These are phyloP conservation scores for Lagenorhynchus albirostris DNA, from an alignment of 2,113 vertebrate species.

Conservation along the genomic window DNA sequence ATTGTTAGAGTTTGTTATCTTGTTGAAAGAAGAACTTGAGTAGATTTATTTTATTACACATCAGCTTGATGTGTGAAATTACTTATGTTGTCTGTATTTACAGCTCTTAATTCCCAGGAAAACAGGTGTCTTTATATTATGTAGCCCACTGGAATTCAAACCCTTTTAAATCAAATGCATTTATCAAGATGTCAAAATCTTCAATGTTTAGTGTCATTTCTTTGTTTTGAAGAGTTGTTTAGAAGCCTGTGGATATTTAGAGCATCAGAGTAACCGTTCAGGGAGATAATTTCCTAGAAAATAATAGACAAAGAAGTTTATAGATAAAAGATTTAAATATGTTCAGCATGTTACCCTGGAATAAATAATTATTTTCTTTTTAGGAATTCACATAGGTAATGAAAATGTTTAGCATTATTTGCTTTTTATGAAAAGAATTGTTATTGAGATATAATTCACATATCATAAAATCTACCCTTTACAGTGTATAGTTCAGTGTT, in stretches of 20 bases:
- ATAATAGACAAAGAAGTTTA: neutral
- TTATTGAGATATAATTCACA: neutral
- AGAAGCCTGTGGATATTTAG: neutral
- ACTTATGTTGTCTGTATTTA: constrained; percentile 67
- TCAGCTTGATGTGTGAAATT: constrained; percentile 70
- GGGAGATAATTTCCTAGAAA: constrained; percentile 28
- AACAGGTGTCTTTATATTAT: constrained; percentile 64
- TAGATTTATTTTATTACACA: constrained; percentile 65
- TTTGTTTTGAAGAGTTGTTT: constrained; percentile 22
- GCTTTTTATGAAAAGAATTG: neutral
- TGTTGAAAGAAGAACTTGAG: constrained; percentile 70
- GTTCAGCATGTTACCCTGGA: neutral
- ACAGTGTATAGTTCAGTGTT: neutral
- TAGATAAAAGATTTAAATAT: neutral
- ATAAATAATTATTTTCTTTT: constrained; percentile 32
- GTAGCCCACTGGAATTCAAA: constrained; percentile 36
- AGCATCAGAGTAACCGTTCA: neutral
- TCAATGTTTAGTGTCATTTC: constrained; percentile 10
- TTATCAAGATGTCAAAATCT: neutral
- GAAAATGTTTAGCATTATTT: constrained; percentile 4
- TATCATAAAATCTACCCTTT: neutral
- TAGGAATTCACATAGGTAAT: neutral
- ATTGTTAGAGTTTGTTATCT: constrained; percentile 72
- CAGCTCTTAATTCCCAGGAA: constrained; percentile 69
- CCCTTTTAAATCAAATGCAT: neutral